Percentiles rank a stretch among this genome's conserved stretches.
These are phyloP conservation scores for Helicoverpa assulta DNA, from an alignment of 2,888 invertebrate genomes.

Conservation along the genomic window DNA sequence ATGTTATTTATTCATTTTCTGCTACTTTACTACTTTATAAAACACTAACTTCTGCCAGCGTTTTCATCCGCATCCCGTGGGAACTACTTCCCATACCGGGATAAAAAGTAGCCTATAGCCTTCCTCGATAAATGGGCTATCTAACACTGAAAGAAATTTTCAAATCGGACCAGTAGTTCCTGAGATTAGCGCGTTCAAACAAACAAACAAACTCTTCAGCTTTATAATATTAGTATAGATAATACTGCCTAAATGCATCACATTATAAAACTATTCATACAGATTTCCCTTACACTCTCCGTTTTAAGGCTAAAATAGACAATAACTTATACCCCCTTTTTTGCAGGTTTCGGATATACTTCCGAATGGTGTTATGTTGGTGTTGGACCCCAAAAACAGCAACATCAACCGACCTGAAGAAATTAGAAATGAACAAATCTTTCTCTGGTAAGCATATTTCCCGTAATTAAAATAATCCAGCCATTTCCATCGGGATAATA, in stretches of 20 bases:
- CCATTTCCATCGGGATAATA: conserved; percentile 19
- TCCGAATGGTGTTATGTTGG: conserved; percentile 92
- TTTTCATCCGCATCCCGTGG: too few species aligned
- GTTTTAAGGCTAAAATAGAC: not conserved
- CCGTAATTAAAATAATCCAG: conserved; percentile 14
- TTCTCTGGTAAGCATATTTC: conserved; percentile 79
- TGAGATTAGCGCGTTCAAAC: too few species aligned
- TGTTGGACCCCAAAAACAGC: conserved; percentile 81
- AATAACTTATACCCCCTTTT: not conserved
- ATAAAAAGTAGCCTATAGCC: too few species aligned
- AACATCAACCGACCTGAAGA: conserved; percentile 80
- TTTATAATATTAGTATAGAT: too few species aligned
- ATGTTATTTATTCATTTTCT: not conserved
- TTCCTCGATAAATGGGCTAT: too few species aligned
- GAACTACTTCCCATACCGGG: too few species aligned
- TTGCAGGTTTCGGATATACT: conserved; percentile 92
- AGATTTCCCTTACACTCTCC: not conserved
- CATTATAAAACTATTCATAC: not conserved
- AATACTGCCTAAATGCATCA: not conserved
- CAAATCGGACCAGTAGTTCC: too few species aligned
- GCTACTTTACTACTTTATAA: not conserved
- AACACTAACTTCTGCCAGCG: too few species aligned
- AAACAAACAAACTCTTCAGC: too few species aligned
- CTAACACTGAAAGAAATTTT: too few species aligned
- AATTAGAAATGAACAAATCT: conserved; percentile 85